Base-by-base conservation (phyloP, 2,797 vertebrate genomes). In the Labeo calbasu region DNA sequence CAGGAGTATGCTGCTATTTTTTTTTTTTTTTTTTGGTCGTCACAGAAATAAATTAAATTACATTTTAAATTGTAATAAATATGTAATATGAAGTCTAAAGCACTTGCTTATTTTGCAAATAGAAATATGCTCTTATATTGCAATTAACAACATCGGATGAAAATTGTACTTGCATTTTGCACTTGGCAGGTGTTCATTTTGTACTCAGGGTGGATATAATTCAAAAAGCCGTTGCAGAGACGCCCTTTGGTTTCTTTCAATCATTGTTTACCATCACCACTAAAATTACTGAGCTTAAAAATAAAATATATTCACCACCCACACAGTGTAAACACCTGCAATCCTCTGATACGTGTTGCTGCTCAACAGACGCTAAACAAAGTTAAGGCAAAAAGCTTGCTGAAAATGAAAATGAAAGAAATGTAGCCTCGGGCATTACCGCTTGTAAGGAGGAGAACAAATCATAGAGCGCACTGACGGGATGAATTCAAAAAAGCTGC, bases 401-500 rank as follows among this genome's bases (percentile, higher is more conserved):
- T 43, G 40, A 70, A 73, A 81, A 75, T 57, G 51, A 78, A 70
- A 77, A 84, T 59, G 21, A 84, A 84, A 77, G 72, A 53, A 80
- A 43, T 15, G 25, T 50, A 81, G 82, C 73, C 69, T 55, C 43
- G 36, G 84, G 79, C 63, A 77, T 85, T 86, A 87, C 77, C 81
- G 77, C 86, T 82, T 71, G 71, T 32, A n/a, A 61, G 85, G 87
- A 83, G 69, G 82, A 85, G 75, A 5, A 81, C 84, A 88, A 88
- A 88, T 90, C 86, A 78, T 57, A 65, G 78, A 83, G 82, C 76
- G 86, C 85, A 77, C 83, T 83, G 68, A 86, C 83, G 36, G 72
- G 86, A 83, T 36, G 86, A 77, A 88, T 85, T 88, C 76, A 87
- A 84, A 69, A 50, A 90, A 87, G 55, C 75, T 72, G 70, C 88